Base-by-base conservation (phyloP, 2,113 vertebrate species). In the Eulemur macaco region DNA sequence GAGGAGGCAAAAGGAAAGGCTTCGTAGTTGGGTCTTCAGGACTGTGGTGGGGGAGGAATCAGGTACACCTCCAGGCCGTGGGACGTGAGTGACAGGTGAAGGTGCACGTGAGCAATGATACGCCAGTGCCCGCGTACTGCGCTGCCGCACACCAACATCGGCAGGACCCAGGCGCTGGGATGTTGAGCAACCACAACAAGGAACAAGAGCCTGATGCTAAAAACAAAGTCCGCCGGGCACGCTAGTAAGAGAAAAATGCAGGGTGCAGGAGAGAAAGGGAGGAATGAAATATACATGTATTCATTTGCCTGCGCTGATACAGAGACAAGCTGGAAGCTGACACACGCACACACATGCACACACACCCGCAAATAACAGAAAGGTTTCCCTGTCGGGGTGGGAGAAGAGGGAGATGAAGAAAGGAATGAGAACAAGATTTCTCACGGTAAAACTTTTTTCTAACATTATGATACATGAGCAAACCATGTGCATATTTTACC, bases 121-220 rank as follows among this genome's bases (percentile, higher is more conserved):
- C 12, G 25, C 37, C 17, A 11, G 4, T 12, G 42, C 17, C 77
- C 1, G 1, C 21, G 3, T 23, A 42, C 66, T 12, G 37, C 50
- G 23, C 4, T 3, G 4, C 45, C 8, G 3, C 45, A 66, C 1
- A 25, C 11, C 1, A 8, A 31, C 6, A 4, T 15, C 7, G 21
- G 66, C 10, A 15, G 47, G 42, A 7, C 23, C 15, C 5, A 11
- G 66, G 54, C 18, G 54, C 20, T 1, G 4, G 20, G 50, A 82
- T 5, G 11, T 21, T 10, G 17, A 2, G 10, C 10, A 23, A 17
- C 27, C 15, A 42, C 2, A 21, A 8, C 1, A n/a, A 27, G 5
- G 23, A 34, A 9, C 68, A 14, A 37, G 31, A 18, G 42, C 17
- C 50, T 6, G 1, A 2, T 5, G 6, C 0, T 54, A 17, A 17